Evolutionary conservation across 2,888 invertebrate species (phyloP), one percentile per base, ranked within the genome.

Genomic region (Lithodes maja): DNA sequence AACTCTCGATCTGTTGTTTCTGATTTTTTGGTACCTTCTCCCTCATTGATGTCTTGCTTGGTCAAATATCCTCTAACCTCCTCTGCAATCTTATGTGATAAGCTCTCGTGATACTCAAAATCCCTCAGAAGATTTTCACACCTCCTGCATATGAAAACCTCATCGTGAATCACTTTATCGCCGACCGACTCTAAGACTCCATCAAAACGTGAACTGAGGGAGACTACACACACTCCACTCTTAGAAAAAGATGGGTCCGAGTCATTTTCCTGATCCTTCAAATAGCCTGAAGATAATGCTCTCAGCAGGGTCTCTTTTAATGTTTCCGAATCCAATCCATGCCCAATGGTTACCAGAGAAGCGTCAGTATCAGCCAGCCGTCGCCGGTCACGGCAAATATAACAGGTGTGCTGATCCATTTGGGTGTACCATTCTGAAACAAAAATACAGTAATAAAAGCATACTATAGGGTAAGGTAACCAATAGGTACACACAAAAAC

Each of bases 51-150:
- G 12, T 71, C 55, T 50, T 83, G 87, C 33, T 75, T 82, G 12
- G 77, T 83, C 52, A 87, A 83, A 77, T 79, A 87, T 49, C 61
- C 49, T 54, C 83, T 79, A 33, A 87, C 79, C 3, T 79, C 71
- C 53, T 83, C 74, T 2, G 83, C 87, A 15, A 84, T 80, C 77
- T 52, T 55, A 1, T 53, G 78, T 12, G 83, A 77, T 5, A 69
- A 78, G n/a, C 61, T 78, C 54, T 87, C 87, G 61, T 87, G 83
- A 78, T 84, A 83, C 78, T 87, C 87, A 87, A 87, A 87, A 79
- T 87, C 83, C 17, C 71, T 87, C 52, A 87, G 77, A n/a, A 87
- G 83, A 9, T 54, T 52, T 50, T 83, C 79, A 71, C 87, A 87
- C 54, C 87, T 78, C 12, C 74, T 83, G 74, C 87, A 87, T 77